Base-by-base conservation (phyloP, 2,888 invertebrate genomes). In the Habrosyne pyritoides region DNA sequence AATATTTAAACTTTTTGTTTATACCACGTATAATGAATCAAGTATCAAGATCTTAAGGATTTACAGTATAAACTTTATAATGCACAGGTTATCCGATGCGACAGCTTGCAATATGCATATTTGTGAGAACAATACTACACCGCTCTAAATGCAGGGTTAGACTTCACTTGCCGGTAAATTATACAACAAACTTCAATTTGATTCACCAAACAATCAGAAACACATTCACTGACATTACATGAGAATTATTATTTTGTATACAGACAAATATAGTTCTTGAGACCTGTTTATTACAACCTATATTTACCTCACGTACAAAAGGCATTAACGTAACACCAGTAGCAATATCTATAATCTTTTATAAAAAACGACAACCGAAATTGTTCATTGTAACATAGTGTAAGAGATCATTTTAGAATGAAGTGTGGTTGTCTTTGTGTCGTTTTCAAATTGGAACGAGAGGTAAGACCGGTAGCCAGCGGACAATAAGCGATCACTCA, bases 401-500 rank as follows among this genome's bases (percentile, higher is more conserved):
- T 30, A 55, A 74, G 67, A 67, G 74, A 66, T 59, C 53, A 53
- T 52, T 75, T 75, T 79, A 30, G 60, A 8, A 56, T 76, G 64
- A 26, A n/a, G 8, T 10, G 5, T 1, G 14, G 30, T n/a, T 59
- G 56, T 66, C 59, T 55, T 64, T 78, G 75, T 63, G 22, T 60
- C 42, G 69, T 33, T 81, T 82, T 78, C 61, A 51, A 51, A 49
- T 54, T 21, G 52, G 51, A 54, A 55, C 48, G 51, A 56, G 59
- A 75, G 78, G 82, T 81, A 91, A 91, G 77, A 87, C 91, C 86
- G 75, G 91, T 91, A 91, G 91, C 89, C 66, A 66, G 76, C 81
- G 86, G 84, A 89, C 91, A 90, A 89, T 89, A 85, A 87, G 84
- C 82, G 84, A 91, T 91, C 89, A 84, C 84, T 90, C 89, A 89